Evolutionary conservation across 2,888 invertebrate species (phyloP).

Genomic region (Trilocha varians): DNA sequence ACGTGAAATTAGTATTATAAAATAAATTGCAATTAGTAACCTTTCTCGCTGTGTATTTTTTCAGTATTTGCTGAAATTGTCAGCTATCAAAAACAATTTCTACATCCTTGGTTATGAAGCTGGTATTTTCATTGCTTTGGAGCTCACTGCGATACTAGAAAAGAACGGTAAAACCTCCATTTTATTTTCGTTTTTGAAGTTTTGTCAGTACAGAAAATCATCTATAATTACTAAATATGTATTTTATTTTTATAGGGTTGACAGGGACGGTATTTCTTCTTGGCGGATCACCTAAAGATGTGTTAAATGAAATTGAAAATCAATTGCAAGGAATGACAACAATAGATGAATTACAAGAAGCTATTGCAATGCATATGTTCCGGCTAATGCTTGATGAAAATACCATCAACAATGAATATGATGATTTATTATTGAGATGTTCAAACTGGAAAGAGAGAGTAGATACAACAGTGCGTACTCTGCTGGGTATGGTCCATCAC

Average conservation of each 20-base stretch:
- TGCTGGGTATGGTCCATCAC: too few relatives aligned
- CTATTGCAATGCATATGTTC: constrained; percentile 38
- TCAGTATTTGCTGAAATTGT: constrained; percentile 27
- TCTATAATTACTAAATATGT: neutral
- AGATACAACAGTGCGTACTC: too few relatives aligned
- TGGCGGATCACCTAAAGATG: constrained; percentile 34
- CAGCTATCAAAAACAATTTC: constrained; percentile 23
- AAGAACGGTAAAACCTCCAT: constrained; percentile 29
- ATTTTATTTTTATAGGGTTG: constrained; percentile 19
- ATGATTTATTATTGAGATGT: too few relatives aligned
- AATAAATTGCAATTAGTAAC: neutral
- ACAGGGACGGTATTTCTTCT: constrained; percentile 42
- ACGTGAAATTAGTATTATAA: neutral
- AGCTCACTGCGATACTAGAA: constrained; percentile 40
- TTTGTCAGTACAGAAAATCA: neutral
- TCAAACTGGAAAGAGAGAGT: too few relatives aligned
- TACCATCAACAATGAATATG: constrained; percentile 25
- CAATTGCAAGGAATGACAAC: too few relatives aligned
- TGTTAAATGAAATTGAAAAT: constrained; percentile 20
- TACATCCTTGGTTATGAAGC: constrained; percentile 41
- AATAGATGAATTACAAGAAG: constrained; percentile 28
- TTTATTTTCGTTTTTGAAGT: neutral
- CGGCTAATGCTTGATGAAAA: constrained; percentile 24
- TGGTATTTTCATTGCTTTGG: constrained; percentile 36
- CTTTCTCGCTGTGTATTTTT: constrained; percentile 3